Base-by-base conservation (phyloP, 2,797 vertebrate species). In the Micropoecilia bifurca region DNA sequence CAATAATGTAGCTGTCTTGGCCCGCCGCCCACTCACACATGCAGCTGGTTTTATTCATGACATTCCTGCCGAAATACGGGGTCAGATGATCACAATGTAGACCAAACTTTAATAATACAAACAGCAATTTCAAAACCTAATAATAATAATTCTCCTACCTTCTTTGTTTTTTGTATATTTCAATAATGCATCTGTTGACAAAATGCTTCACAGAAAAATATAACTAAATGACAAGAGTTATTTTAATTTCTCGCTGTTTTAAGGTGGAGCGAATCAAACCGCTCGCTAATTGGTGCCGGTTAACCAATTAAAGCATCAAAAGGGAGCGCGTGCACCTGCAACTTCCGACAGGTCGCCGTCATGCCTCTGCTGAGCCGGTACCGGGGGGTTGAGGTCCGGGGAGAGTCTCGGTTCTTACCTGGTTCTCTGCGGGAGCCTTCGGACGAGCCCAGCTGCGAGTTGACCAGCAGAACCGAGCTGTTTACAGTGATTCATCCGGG, bases 311-410 rank as follows among this genome's bases (percentile, higher is more conserved):
- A 33, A 63, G 25, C 74, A 25, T 14, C n/a, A 13, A 25, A 22
- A 45, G 41, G n/a, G 57, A 45, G 57, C 1, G 74, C 75, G 46
- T 30, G 63, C 75, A 76, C 75, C 75, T 76, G 75, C 75, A 76
- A 68, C 61, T 41, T 66, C 74, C 45, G 71, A 36, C 30, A 30
- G 28, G 46, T 55, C 48, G 9, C 33, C 48, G 9, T 22, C 33
- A 25, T 16, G 72, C 22, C 33, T 55, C 48, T 55, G 47, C 30
- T 8, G 30, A 12, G 71, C 8, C 45, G 28, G 16, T 30, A 6
- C 18, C 8, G 47, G 43, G 13, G n/a, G 9, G 20, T 7, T 7
- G 22, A 28, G 14, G 3, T 13, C 12, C 12, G 46, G 75, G 39
- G 22, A 39, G 63, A 47, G 3, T 28, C 6, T 41, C 75, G 33